These are phyloP conservation scores for Barnardius zonarius DNA, from an alignment of 2,113 vertebrate species.

Conservation along the genomic window DNA sequence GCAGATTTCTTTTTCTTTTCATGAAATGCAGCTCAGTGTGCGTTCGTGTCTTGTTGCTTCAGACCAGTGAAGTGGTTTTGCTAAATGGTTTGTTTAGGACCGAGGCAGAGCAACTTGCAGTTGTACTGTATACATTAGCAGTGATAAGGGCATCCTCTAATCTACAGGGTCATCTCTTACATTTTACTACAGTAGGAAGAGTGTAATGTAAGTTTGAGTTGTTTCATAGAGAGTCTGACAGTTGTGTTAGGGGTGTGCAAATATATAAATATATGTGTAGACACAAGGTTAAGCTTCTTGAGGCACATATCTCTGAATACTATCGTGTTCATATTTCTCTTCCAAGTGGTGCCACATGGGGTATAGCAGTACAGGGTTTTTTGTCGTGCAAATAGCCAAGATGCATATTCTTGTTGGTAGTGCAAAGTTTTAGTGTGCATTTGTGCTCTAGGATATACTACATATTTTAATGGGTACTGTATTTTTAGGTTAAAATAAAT, in stretches of 20 bases:
- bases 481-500: neutral
- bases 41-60: neutral
- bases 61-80: neutral
- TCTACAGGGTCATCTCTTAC: constrained; percentile 63
- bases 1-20: neutral
- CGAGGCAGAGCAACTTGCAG: neutral
- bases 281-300: neutral
- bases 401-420: neutral
- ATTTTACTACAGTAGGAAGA: constrained; percentile 42
- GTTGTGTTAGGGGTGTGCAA: neutral
- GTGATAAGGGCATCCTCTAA: constrained; percentile 58
- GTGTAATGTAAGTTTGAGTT: constrained; percentile 35
- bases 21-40: neutral
- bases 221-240: constrained; percentile 14
- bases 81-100: neutral
- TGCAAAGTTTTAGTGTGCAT: neutral
- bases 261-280: neutral
- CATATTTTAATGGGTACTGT: neutral
- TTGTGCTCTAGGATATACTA: neutral
- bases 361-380: neutral
- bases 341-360: neutral
- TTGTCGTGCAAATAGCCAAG: neutral
- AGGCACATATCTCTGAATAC: neutral
- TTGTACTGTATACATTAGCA: constrained; percentile 57
- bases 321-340: neutral